Percentiles rank a stretch among this genome's conserved stretches.
Conservation (phyloP, 2,113 vertebrate species). For the Larimichthys polyactis region DNA sequence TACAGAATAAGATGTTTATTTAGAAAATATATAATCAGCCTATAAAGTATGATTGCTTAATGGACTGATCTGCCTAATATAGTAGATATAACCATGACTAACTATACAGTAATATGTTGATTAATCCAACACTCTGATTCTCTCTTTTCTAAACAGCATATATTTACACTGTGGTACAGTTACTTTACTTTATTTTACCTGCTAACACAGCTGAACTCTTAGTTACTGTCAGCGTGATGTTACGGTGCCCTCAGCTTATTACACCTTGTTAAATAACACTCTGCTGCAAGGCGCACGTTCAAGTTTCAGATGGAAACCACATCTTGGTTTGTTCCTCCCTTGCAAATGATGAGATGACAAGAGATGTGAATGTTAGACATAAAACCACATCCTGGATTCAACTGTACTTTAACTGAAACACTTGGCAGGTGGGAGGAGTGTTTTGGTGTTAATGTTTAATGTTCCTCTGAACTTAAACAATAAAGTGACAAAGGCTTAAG, state of each 20-base stretch:
- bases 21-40: neutral
- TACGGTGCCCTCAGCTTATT: neutral
- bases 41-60: neutral
- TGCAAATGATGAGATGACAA: neutral
- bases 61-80: too few species aligned
- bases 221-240: neutral
- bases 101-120: neutral
- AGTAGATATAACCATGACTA: neutral
- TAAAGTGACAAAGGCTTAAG: neutral
- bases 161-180: neutral
- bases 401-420: neutral
- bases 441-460: neutral
- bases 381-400: conserved; percentile 54
- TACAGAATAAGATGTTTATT: neutral
- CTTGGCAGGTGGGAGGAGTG: neutral
- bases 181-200: neutral
- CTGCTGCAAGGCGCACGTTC: neutral
- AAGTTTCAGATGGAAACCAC: conserved; percentile 3
- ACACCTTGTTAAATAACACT: neutral
- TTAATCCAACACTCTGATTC: neutral
- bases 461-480: neutral
- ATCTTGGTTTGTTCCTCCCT: neutral
- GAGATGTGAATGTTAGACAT: neutral
- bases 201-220: neutral
- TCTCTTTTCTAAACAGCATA: neutral